Percentiles rank a stretch among this genome's conserved stretches.
Evolutionary conservation across 2,888 invertebrate species (phyloP).

Genomic region (Dryobotodes eremita): DNA sequence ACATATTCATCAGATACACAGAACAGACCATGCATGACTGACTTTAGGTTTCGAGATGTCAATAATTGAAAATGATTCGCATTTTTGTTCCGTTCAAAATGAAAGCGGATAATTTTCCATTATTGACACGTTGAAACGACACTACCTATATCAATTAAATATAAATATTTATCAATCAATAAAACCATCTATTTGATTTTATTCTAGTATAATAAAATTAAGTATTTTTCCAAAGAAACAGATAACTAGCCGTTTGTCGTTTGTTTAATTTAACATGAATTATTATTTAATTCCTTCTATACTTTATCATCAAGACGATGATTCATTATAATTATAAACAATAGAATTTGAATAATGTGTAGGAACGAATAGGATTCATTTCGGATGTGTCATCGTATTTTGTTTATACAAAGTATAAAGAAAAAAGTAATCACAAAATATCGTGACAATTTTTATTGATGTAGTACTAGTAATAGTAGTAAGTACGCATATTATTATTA

Average conservation of each 20-base stretch:
- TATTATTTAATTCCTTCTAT: constrained; percentile 30
- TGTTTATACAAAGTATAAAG: background rate
- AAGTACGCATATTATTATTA: constrained; percentile 4
- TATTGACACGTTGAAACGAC: too few species aligned
- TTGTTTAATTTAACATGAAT: constrained; percentile 29
- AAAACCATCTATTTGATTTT: too few species aligned
- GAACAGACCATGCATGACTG: too few species aligned
- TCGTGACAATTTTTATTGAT: background rate
- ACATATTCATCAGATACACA: too few species aligned
- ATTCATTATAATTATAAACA: constrained; percentile 42
- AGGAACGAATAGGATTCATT: constrained; percentile 28
- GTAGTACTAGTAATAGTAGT: background rate
- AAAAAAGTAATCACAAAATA: constrained; percentile 5
- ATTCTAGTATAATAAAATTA: too few species aligned
- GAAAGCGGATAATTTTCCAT: too few species aligned
- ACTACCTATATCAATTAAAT: too few species aligned
- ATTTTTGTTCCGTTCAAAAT: background rate
- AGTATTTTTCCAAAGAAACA: background rate
- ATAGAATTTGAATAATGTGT: constrained; percentile 35
- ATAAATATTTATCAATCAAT: too few species aligned
- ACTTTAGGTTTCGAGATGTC: background rate
- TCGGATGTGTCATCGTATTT: constrained; percentile 37
- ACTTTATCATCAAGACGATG: constrained; percentile 13
- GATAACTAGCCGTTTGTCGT: background rate
- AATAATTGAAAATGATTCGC: background rate